Conservation (phyloP, 2,888 invertebrate species). For the Hydrotaea cyrtoneurina region DNA sequence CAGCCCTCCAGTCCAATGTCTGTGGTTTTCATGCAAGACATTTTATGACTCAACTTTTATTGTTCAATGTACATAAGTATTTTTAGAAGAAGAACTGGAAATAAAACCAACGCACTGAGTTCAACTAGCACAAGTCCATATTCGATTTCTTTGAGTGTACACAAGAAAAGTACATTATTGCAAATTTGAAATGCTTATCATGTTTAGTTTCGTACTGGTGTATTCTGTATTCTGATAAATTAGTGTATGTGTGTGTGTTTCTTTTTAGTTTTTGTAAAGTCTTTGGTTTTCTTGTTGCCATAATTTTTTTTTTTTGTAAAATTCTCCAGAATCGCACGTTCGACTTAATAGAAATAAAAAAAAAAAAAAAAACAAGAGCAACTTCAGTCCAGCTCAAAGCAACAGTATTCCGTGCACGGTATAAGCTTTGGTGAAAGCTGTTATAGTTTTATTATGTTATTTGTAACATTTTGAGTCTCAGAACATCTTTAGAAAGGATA, state of each 20-base stretch:
- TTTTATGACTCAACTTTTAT: conserved; percentile 11
- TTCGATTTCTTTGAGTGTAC: not conserved
- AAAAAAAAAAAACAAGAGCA: conserved; percentile 33
- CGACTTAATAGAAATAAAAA: not conserved
- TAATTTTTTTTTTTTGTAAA: conserved; percentile 50
- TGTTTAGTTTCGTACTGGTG: not conserved
- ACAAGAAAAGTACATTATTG: not conserved
- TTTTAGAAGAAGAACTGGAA: not conserved
- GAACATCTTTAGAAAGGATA: too few relatives aligned
- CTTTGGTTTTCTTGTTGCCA: conserved; percentile 2
- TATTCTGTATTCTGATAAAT: not conserved
- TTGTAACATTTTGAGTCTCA: too few relatives aligned
- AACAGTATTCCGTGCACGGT: too few relatives aligned
- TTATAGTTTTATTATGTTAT: too few relatives aligned
- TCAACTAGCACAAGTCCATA: not conserved
- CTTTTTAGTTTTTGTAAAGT: not conserved
- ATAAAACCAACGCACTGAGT: not conserved
- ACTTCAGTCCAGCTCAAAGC: conserved; percentile 10
- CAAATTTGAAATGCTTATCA: too few relatives aligned
- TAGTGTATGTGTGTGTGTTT: too few relatives aligned
- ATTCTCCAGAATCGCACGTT: conserved; percentile 62
- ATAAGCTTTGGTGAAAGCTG: too few relatives aligned
- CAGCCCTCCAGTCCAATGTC: not conserved
- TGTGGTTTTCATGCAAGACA: not conserved
- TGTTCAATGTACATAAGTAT: not conserved